These are phyloP conservation scores for Coregonus sp. DNA, from an alignment of 2,797 vertebrate species.

Conservation along the genomic window DNA sequence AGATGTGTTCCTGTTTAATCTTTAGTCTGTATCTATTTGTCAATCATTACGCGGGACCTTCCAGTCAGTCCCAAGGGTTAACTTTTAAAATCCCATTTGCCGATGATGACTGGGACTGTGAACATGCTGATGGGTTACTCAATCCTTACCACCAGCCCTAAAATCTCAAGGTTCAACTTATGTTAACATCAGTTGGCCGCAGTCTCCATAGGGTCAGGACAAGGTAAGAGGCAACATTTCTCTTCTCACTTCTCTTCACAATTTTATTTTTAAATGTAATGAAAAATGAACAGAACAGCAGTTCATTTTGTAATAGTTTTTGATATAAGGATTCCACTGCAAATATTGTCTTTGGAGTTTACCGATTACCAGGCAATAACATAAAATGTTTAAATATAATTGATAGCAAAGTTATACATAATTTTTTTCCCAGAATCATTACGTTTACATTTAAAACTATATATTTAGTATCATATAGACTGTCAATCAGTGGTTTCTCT, in stretches of 20 bases:
- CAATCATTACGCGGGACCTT: slow-evolving; percentile 63
- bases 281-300: too few relatives aligned
- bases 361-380: too few relatives aligned
- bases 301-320: too few relatives aligned
- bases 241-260: background rate
- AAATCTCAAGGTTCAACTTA: slow-evolving; percentile 74
- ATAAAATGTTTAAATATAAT: too few relatives aligned
- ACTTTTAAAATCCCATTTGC: slow-evolving; percentile 30
- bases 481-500: background rate
- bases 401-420: too few relatives aligned
- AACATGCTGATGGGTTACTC: slow-evolving; percentile 32
- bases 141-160: slow-evolving; percentile 26
- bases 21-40: slow-evolving; percentile 48
- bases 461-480: background rate
- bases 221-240: slow-evolving; percentile 66
- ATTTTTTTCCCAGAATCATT: too few relatives aligned
- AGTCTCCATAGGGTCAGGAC: slow-evolving; percentile 38
- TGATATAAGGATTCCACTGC: too few relatives aligned
- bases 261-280: too few relatives aligned
- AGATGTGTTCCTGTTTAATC: background rate
- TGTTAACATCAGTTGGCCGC: slow-evolving; percentile 41
- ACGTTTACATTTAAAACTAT: too few relatives aligned
- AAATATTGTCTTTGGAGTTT: too few relatives aligned
- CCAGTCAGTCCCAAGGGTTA: slow-evolving; percentile 6
- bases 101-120: slow-evolving; percentile 55